Conservation (phyloP, 2,797 vertebrate species). For the Rhabdomys pumilio region DNA sequence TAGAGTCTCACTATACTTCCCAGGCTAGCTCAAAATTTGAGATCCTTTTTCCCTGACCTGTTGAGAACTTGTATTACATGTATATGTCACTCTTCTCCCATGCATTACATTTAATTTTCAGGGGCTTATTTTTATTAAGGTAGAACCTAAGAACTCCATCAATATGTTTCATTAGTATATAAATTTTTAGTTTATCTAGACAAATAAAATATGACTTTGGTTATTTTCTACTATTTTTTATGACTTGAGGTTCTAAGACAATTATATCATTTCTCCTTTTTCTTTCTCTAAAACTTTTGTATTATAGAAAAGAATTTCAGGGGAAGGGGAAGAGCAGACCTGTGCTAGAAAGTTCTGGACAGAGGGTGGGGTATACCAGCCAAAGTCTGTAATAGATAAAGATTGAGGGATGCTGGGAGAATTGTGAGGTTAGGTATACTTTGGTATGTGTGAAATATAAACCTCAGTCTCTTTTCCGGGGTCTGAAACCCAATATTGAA, state of each 20-base stretch:
- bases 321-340: too few relatives aligned
- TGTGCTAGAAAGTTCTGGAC: too few relatives aligned
- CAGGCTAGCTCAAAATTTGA: not conserved
- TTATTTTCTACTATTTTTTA: not conserved
- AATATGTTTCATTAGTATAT: not conserved
- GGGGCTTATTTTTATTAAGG: not conserved
- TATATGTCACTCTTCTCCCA: too few relatives aligned
- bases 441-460: too few relatives aligned
- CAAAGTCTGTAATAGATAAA: too few relatives aligned
- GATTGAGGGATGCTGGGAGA: too few relatives aligned
- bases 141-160: not conserved
- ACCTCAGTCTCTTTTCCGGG: too few relatives aligned
- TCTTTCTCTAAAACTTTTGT: not conserved
- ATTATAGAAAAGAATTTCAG: too few relatives aligned
- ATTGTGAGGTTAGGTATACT: too few relatives aligned
- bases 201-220: not conserved
- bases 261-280: not conserved
- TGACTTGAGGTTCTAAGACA: not conserved
- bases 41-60: not conserved
- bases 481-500: too few relatives aligned
- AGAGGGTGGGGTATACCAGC: too few relatives aligned
- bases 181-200: not conserved
- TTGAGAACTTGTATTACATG: too few relatives aligned
- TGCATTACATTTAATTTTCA: not conserved
- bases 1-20: not conserved